A percentile compares a stretch with the other conserved stretches of the same genome.
Conservation (phyloP, 2,888 invertebrate species). For the Brachylomia viminalis region DNA sequence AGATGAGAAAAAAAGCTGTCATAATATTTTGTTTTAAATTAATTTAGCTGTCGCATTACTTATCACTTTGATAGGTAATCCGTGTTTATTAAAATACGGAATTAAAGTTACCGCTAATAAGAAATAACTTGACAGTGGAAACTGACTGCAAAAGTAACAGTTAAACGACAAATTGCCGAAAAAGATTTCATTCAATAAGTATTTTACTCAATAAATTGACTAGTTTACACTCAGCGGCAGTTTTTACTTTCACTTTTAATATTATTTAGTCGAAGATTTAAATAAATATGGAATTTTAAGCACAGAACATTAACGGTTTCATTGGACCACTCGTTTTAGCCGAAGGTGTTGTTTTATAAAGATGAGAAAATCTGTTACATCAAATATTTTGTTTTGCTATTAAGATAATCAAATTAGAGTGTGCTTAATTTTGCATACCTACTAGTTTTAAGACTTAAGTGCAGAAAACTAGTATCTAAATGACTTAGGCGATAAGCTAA, state of each 20-base stretch:
- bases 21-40: constrained; percentile 21
- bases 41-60: constrained; percentile 38
- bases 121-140: constrained; percentile 4
- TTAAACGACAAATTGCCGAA: constrained; percentile 32
- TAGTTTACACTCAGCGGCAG: constrained; percentile 10
- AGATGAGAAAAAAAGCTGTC: neutral
- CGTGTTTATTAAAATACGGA: constrained; percentile 24
- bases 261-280: constrained; percentile 1
- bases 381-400: neutral
- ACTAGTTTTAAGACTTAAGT: constrained; percentile 4
- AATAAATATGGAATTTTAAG: constrained; percentile 41
- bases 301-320: neutral
- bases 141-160: neutral
- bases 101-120: constrained; percentile 15
- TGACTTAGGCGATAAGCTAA: constrained; percentile 35
- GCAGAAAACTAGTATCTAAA: constrained; percentile 38
- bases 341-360: neutral
- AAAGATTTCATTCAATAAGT: constrained; percentile 16
- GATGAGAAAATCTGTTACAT: neutral
- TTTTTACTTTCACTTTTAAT: constrained; percentile 36
- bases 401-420: neutral
- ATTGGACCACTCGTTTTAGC: neutral
- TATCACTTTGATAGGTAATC: constrained; percentile 15
- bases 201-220: constrained; percentile 39
- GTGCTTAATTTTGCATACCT: neutral